phyloP scores from a whole-genome alignment of 2,797 vertebrate species.

The Vespertilio murinus region DNA sequence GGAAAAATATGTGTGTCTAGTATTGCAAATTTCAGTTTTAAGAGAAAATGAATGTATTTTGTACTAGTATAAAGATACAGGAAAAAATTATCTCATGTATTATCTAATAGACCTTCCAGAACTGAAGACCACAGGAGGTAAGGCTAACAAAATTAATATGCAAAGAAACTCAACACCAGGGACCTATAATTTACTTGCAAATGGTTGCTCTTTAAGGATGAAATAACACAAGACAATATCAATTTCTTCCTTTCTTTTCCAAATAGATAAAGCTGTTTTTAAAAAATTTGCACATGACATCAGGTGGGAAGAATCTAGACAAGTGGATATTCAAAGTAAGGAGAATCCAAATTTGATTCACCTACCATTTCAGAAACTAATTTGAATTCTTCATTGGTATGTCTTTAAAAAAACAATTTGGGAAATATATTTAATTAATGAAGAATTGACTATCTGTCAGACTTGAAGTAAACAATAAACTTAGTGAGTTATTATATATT shows the following conservation, averaged over 20 bases:
- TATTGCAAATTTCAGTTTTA: slow-evolving; percentile 82
- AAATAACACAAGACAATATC: slow-evolving; percentile 94
- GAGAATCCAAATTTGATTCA: slow-evolving; percentile 88
- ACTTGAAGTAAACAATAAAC: slow-evolving; percentile 76
- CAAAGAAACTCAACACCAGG: slow-evolving; percentile 96
- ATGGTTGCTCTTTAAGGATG: slow-evolving; percentile 96
- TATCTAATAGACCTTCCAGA: slow-evolving; percentile 93
- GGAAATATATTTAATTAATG: slow-evolving; percentile 86
- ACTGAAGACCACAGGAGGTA: slow-evolving; percentile 95
- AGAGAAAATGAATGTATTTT: slow-evolving; percentile 74
- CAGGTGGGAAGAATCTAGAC: slow-evolving; percentile 92
- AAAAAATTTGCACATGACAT: slow-evolving; percentile 95
- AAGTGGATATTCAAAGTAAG: slow-evolving; percentile 91
- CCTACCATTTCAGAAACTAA: slow-evolving; percentile 91
- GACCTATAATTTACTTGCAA: slow-evolving; percentile 98
- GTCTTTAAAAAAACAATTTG: slow-evolving; percentile 82
- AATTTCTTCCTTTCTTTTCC: slow-evolving; percentile 88
- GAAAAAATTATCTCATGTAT: slow-evolving; percentile 89
- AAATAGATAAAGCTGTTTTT: slow-evolving; percentile 90
- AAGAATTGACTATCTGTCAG: slow-evolving; percentile 80
- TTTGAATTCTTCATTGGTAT: slow-evolving; percentile 89
- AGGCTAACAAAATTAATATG: slow-evolving; percentile 99
- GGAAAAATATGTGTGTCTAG: slow-evolving; percentile 64
- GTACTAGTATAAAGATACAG: slow-evolving; percentile 84
- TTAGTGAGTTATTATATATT: slow-evolving; percentile 69